Evolutionary conservation across 2,888 invertebrate genomes (phyloP), one percentile per base, ranked within the genome.

Genomic region (Conus canariensis): DNA sequence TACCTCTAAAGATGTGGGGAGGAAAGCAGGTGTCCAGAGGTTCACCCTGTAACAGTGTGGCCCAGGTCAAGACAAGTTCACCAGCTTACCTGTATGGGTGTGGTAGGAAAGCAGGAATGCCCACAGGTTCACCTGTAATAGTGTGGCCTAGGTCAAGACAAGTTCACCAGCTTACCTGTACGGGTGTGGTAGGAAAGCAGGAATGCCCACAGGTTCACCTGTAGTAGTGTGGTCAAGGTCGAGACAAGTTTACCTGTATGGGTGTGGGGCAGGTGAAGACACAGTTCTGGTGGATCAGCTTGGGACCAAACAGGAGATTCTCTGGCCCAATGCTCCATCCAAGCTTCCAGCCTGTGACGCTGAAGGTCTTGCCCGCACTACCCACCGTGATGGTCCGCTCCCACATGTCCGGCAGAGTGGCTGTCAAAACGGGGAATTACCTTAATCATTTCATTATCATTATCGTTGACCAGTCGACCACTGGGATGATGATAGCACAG

Each of bases 361-460:
- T 99, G 97, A 99, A 99, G 0, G 99, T 98, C 97, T 99, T 99
- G 0, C 99, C 99, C 0, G 99, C 99, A 56, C 99, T 99, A 0
- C 99, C 99, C 92, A 99, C 97, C 0, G 99, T 99, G 70, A 99
- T 97, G 0, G 99, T 99, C 58, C 99, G 97, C 92, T 99, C 99
- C 98, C 99, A 99, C 99, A 99, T 99, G 25, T 97, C 99, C 0
- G 99, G 99, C 12, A 99, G 96, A 0, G 98, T 98, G 0, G 98
- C 99, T 97, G 91, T 19, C 91, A 91, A 85, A 67, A 30, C 22
- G 8, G 8, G 19, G 45, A 3, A 45, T 1, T 10, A 67, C 14
- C 5, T 67, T 22, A 9, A 12, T 22, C 67, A 67, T 67, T 67
- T 22, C 19, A 22, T 67, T 22, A 67, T 14, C 67, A 67, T 6